Base-by-base conservation (phyloP, 2,888 invertebrate species). In the Cosmia trapezina region DNA sequence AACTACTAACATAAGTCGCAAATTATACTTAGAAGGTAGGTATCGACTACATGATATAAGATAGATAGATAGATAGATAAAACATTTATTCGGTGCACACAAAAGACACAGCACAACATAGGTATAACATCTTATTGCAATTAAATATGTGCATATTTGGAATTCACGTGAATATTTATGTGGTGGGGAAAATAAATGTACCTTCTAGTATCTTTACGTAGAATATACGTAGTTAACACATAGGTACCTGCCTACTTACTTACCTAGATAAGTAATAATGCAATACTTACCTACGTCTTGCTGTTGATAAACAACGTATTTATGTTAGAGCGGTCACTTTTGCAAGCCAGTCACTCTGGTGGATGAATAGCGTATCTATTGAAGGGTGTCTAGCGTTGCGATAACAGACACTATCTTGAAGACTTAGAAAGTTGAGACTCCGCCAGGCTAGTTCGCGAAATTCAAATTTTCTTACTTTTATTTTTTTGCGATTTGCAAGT, bases 131-230 rank as follows among this genome's bases (percentile, higher is more conserved):
- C 19, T 43, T 72, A 49, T 53, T 22, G 37, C 71, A 49, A 17
- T 47, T 43, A 56, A 56, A 12, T 74, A 73, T 76, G 45, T 51
- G 28, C 65, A 28, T 73, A 37, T 57, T 65, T 37, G 33, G 37
- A 37, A 65, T 51, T 51, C 1, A 51, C 45, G 45, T 28, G 28
- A 59, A 66, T 66, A 45, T 59, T 75, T 28, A 75, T 22, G 45
- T 53, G 17, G 17, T 53, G 28, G n/a, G 51, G 57, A 59, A 59
- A 45, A 59, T 47, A 53, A 41, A 51, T 9, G 19, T n/a, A 63
- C 43, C 12, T 45, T 43, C 19, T 28, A n/a, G 19, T 63, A 17
- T n/a, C 19, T 47, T 47, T 68, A 22, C 51, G 12, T 41, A 49
- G 11, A 49, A 33, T 6, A 17, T 45, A 47, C 8, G 1, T 47